Evolutionary conservation across 2,797 vertebrate species (phyloP).

Genomic region (Heteromormyrus szaboi): DNA sequence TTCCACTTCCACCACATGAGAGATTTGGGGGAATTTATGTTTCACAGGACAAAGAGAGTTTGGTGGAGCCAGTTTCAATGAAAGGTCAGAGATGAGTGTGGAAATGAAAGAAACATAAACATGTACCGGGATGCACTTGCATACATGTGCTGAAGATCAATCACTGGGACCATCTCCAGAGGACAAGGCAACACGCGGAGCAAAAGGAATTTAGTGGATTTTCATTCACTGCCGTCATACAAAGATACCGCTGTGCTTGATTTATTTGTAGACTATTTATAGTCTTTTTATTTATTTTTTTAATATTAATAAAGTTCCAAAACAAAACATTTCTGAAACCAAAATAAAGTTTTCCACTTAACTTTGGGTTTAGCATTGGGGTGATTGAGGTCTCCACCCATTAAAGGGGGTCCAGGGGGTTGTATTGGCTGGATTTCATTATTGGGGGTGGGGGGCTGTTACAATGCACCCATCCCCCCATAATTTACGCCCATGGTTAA

Average conservation of each 20-base stretch:
- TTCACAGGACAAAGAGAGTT: neutral
- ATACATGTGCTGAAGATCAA: neutral
- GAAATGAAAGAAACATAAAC: neutral
- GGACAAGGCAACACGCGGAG: neutral
- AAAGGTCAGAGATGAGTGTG: neutral
- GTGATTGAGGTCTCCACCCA: neutral
- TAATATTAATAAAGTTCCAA: neutral
- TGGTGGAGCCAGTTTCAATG: neutral
- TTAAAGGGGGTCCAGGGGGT: neutral
- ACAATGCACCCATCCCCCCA: too few species aligned
- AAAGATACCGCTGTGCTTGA: neutral
- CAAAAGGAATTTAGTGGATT: neutral
- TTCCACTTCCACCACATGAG: neutral
- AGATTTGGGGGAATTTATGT: neutral
- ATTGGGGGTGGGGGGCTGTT: too few species aligned
- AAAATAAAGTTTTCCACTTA: neutral
- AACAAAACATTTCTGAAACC: neutral
- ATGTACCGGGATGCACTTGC: neutral
- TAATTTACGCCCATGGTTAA: too few species aligned
- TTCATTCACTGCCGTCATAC: neutral
- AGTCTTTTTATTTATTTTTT: neutral
- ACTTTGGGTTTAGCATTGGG: too few species aligned
- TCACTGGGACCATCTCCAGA: neutral
- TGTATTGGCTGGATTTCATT: neutral
- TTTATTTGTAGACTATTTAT: neutral